Evolutionary conservation across 2,797 vertebrate species (phyloP), one percentile per base, ranked within the genome.

Genomic region (Holocentrus rufus): DNA sequence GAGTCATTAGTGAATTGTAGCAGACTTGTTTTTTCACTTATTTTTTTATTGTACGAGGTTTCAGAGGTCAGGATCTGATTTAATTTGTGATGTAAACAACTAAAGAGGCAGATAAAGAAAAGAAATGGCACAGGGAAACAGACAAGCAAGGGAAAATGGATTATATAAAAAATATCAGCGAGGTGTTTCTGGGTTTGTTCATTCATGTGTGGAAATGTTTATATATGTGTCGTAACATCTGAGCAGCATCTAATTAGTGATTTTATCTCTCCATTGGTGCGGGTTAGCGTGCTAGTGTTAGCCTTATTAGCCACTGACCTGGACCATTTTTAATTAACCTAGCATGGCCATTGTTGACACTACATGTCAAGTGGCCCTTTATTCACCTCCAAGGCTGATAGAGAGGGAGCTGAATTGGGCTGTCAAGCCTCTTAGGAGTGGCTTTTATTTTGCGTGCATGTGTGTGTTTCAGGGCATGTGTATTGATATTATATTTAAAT

Each of bases 251-350:
- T 85, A 74, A 82, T 89, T 78, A 62, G 57, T 54, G 65, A 69
- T 87, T 81, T 61, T 75, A 49, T 11, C 54, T 72, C 56, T 66
- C 39, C 31, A 27, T 34, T 55, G 65, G 63, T 30, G 61, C 31
- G 20, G 22, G 7, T 74, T 76, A 64, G 57, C 69, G 55, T 55
- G 67, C 46, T 22, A 20, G 27, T 81, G 72, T 83, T 77, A 54
- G 72, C 39, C 54, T 23, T 57, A 46, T 59, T 72, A 57, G 27
- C 67, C 20, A 47, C 63, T 82, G 76, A 87, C 81, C 79, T 52
- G 25, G 61, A 53, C 44, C 44, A 10, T 82, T 66, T 78, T 85
- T 58, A 87, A 65, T 89, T 87, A 84, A 52, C 50, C 8, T 39
- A 1, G 42, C n/a, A 9, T 56, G 27, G 50, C 74, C 63, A 18